phyloP scores from a whole-genome alignment of 2,113 vertebrate genomes.

The Arizona elegans region DNA sequence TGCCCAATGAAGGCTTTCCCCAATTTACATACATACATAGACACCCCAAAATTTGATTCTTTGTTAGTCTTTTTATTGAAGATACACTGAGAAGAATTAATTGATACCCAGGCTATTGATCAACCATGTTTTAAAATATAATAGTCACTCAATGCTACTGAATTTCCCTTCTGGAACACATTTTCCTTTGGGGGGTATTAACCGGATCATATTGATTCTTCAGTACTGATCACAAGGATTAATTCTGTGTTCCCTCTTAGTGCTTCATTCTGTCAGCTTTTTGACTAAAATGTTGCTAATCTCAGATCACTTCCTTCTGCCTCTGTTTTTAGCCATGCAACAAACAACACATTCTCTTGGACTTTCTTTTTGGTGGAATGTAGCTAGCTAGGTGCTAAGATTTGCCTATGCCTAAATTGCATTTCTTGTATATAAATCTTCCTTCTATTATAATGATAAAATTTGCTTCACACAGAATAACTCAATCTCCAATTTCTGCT shows the following conservation, averaged over 20 bases:
- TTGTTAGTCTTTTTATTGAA: neutral
- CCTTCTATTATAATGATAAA: neutral
- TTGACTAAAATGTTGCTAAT: neutral
- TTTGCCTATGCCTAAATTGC: neutral
- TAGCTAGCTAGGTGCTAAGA: neutral
- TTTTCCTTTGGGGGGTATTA: neutral
- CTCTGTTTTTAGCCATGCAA: neutral
- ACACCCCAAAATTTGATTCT: neutral
- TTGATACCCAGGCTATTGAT: neutral
- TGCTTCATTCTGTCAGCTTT: neutral
- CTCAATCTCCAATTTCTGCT: neutral
- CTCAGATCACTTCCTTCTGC: neutral
- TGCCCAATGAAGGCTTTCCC: neutral
- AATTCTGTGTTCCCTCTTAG: neutral
- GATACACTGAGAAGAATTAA: neutral
- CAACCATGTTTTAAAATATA: neutral
- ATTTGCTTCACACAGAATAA: neutral
- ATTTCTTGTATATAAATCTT: neutral
- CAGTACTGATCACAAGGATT: neutral
- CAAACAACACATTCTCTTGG: neutral
- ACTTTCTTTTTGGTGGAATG: neutral
- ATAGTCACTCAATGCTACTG: neutral
- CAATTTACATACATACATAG: neutral
- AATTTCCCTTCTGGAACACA: neutral
- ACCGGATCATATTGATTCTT: neutral